Evolutionary conservation across 2,888 invertebrate species (phyloP), one percentile per base, ranked within the genome.

Genomic region (Xylocampa areola): DNA sequence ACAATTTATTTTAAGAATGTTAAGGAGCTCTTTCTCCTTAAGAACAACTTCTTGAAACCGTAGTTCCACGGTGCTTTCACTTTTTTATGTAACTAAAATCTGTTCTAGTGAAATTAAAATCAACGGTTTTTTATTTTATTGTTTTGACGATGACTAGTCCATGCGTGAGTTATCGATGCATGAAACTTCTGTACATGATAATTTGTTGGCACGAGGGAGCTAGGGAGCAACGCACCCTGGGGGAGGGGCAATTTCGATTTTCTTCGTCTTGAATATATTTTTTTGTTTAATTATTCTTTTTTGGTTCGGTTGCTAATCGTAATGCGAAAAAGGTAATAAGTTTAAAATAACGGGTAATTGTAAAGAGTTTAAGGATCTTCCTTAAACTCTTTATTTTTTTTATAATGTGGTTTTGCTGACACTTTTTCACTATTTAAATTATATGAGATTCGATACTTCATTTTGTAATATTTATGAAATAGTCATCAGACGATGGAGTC

Each of bases 191-290:
- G 47, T 16, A 4, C 13, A 17, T 4, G 29, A 10, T 23, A 44
- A 5, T 17, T n/a, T 16, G 29, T 23, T 44, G 43, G n/a, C 13
- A 54, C 50, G 62, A 68, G 70, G 79, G 71, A 71, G 60, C 64
- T 59, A 70, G 82, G 76, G 67, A 76, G 72, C 64, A 63, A 75
- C 74, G 75, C 75, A 73, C 75, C 64, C 67, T 64, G 52, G 53
- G 43, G 59, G 66, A 76, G 73, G 70, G 52, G 65, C 44, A 55
- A 64, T 79, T 74, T 72, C 61, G 73, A 73, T 79, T 80, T 76
- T 71, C 77, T 62, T 57, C 59, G 67, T 60, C 76, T 79, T 68
- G 43, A 63, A 65, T 68, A n/a, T n/a, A n/a, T 74, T 73, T 74
- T 75, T 75, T 63, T 63, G 43, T 69, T 65, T 68, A 72, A 69